Conservation (phyloP, 2,113 vertebrate genomes). For the Plotosus lineatus region DNA sequence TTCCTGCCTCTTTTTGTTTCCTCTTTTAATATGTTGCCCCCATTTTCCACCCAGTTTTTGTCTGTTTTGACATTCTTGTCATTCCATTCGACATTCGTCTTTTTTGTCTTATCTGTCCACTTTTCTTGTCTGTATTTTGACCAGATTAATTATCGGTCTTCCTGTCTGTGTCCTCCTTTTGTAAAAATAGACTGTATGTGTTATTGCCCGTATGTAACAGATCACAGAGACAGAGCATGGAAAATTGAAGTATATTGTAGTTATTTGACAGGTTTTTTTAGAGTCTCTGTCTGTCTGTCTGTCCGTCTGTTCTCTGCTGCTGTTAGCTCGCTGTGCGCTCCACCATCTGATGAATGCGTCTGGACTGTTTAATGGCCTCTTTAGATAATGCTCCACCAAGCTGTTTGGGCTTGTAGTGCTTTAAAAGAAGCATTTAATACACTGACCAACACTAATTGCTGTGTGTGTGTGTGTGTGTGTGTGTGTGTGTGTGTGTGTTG, state of each 20-base stretch:
- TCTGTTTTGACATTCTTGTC: not conserved
- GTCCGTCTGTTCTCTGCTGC: slow-evolving; percentile 18
- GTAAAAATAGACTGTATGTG: not conserved
- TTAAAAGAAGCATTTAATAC: slow-evolving; percentile 47
- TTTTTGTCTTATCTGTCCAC: not conserved
- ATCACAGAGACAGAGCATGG: not conserved
- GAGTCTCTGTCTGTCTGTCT: not conserved
- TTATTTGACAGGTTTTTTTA: not conserved
- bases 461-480: slow-evolving; percentile 20
- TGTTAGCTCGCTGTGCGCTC: slow-evolving; percentile 11
- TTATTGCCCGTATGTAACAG: not conserved
- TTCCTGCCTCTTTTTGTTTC: not conserved
- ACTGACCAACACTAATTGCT: slow-evolving; percentile 46
- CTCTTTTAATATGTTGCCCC: not conserved
- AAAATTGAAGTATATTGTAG: not conserved
- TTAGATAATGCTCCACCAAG: slow-evolving; percentile 37
- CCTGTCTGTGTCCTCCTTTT: not conserved
- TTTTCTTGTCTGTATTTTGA: not conserved
- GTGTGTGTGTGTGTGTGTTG: slow-evolving; percentile 17
- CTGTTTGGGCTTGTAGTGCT: slow-evolving; percentile 46
- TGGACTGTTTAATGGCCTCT: slow-evolving; percentile 49
- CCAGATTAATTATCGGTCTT: not conserved
- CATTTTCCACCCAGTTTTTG: not conserved
- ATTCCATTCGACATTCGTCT: not conserved
- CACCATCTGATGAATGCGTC: slow-evolving; percentile 43